Evolutionary conservation across 2,888 invertebrate genomes (phyloP).

Genomic region (Cheilosia impressa): DNA sequence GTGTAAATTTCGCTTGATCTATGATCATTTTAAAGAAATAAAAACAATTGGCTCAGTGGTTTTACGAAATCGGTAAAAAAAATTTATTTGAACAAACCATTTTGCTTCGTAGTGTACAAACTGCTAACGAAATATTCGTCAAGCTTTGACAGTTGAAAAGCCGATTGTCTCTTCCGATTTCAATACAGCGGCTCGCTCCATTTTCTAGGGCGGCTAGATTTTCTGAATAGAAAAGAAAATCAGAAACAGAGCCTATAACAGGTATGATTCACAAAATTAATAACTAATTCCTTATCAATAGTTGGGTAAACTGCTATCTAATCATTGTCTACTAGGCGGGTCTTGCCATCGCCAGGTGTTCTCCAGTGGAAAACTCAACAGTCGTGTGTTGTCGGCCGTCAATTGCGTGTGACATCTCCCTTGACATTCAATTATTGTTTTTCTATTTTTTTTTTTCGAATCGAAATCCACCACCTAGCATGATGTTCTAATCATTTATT

Average conservation of each 20-base stretch:
- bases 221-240: not conserved
- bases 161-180: not conserved
- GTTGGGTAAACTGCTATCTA: not conserved
- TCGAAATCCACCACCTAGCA: not conserved
- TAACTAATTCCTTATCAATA: constrained; percentile 10
- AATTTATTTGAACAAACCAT: not conserved
- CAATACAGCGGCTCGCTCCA: constrained; percentile 22
- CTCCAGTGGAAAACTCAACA: not conserved
- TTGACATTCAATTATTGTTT: constrained; percentile 47
- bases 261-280: constrained; percentile 1
- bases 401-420: not conserved
- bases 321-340: constrained; percentile 3
- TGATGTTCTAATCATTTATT: constrained; percentile 27
- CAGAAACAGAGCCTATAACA: constrained; percentile 7
- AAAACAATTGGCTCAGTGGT: no score
- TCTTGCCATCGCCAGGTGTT: constrained; percentile 25
- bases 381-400: constrained; percentile 1
- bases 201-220: not conserved
- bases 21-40: no score
- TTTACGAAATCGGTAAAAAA: no score
- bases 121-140: not conserved
- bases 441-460: no score
- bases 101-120: constrained; percentile 14
- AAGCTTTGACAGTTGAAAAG: constrained; percentile 25
- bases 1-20: no score